Evolutionary conservation across 2,888 invertebrate genomes (phyloP).

Genomic region (Galeopsomyia nigrocyanea): DNA sequence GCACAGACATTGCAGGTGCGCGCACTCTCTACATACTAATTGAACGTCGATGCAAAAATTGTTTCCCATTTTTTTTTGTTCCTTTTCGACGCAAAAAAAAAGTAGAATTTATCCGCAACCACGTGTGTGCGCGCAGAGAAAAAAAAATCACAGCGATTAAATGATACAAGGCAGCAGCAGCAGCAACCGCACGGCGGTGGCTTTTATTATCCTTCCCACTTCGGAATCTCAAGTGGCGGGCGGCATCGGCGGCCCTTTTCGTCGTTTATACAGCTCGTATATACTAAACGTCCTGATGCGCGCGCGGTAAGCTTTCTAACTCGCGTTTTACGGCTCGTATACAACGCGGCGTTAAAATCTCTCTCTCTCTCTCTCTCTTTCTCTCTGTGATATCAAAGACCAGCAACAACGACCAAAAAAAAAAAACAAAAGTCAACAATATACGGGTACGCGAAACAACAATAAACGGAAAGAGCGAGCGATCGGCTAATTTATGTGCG

Average conservation of each 20-base stretch:
- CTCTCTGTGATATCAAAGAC: not conserved
- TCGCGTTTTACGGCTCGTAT: slow-evolving; percentile 39
- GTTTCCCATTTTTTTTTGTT: no score
- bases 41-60: no score
- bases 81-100: no score
- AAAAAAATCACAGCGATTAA: no score
- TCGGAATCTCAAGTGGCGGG: not conserved
- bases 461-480: no score
- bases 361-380: not conserved
- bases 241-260: no score
- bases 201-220: not conserved
- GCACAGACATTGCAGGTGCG: no score
- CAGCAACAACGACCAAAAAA: slow-evolving; percentile 24
- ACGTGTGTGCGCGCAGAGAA: no score
- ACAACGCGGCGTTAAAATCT: not conserved
- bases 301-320: slow-evolving; percentile 45
- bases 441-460: not conserved
- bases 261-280: no score
- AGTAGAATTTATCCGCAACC: no score
- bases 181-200: not conserved
- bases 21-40: no score
- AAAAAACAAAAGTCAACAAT: not conserved
- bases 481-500: not conserved
- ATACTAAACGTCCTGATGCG: slow-evolving; percentile 39
- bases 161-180: not conserved